Base-by-base conservation (phyloP, 1,140 invertebrate species). In the Drosophila parvula region DNA sequence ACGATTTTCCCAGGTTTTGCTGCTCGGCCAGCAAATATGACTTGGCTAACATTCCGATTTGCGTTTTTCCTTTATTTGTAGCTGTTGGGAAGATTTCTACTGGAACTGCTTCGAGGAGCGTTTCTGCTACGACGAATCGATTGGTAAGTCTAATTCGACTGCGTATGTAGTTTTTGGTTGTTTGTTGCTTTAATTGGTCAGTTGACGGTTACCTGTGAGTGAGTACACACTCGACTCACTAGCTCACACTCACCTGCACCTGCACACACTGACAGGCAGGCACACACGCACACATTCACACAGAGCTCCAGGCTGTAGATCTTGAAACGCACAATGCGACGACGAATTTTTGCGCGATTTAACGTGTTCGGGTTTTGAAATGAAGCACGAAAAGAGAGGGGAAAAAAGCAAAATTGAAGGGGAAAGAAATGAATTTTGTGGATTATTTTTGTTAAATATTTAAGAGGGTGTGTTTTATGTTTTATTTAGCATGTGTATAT, bases 31-130 rank as follows among this genome's bases (percentile, higher is more conserved):
- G 44, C 51, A 27, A 71, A 71, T 59, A 40, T 73, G 50, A 71
- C 55, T 59, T 71, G 64, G 55, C 65, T 73, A 73, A 59, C 68
- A 71, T 38, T 57, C 51, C 51, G 36, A 59, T 41, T 43, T 48
- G 51, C 68, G 43, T 43, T 71, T 69, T 58, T 47, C 44, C 51
- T 64, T 48, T 36, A 36, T 16, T 32, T 41, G 36, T 51, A 94
- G 94, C 80, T 94, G 94, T 78, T 92, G 93, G 91, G 94, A 94
- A 91, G 93, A 93, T 59, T 91, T 93, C 77, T 94, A 94, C 90
- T 94, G 94, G 94, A 93, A 93, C 61, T 94, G 94, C 81, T 93
- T 93, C 74, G 94, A 94, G 76, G 94, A 94, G 82, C 92, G 93
- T 68, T 94, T 94, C 78, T 94, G 94, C 73, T 94, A 94, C 74